Base-by-base conservation (phyloP, 2,888 invertebrate genomes). In the Archips xylosteana region DNA sequence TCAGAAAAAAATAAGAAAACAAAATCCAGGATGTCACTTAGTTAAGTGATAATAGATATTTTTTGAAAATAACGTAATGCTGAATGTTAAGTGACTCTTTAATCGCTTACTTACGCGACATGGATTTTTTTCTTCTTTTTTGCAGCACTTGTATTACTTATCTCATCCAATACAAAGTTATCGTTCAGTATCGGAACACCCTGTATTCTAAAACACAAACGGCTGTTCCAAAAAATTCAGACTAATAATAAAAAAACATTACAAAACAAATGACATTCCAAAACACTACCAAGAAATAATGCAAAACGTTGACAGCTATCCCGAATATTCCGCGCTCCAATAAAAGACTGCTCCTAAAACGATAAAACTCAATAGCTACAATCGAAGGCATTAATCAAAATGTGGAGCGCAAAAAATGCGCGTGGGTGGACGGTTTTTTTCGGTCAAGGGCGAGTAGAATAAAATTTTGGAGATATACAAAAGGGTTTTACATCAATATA, bases 331-430 rank as follows among this genome's bases (percentile, higher is more conserved):
- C 74, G 79, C 79, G 71, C 75, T 71, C 71, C 79, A 82, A 85
- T 73, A 84, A 86, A 86, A 87, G 86, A 3, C 45, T 45, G 12
- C 82, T 78, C 87, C 85, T 85, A 88, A 91, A 91, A 89, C 87
- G 88, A 89, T 88, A 88, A 90, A 88, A 89, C 82, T 82, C 78
- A 80, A 81, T 83, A 80, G 83, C 81, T 81, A 79, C 82, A 77
- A 79, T 78, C 78, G 62, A 81, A 78, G 78, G 76, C 89, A 92
- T 91, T 90, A 89, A 92, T 92, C 92, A 92, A 91, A 89, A 88
- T 85, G 86, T 85, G 85, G 83, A 85, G 86, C 87, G 88, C 89
- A 91, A 91, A 92, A 91, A 92, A 89, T 83, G 79, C 80, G 84
- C 83, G 88, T 89, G 89, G 89, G 89, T 82, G 86, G 82, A 82